These are phyloP conservation scores for Lycaena phlaeas DNA, from an alignment of 2,888 invertebrate genomes.

Conservation along the genomic window DNA sequence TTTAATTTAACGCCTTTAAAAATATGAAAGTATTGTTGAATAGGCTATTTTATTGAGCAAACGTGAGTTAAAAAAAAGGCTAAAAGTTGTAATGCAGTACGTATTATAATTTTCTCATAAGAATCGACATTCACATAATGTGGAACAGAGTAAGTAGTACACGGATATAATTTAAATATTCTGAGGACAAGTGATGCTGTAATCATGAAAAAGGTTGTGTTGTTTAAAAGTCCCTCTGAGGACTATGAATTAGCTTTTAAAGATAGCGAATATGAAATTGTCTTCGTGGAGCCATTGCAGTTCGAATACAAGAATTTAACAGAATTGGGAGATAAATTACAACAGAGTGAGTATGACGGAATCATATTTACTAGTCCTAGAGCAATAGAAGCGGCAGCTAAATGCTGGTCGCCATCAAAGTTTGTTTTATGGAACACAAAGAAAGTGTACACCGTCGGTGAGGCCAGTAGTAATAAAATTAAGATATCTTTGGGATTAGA, in stretches of 20 bases:
- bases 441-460: conserved; percentile 50
- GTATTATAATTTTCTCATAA: too few relatives aligned
- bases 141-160: conserved; percentile 1
- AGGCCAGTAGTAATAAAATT: conserved; percentile 38
- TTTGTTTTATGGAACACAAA: conserved; percentile 45
- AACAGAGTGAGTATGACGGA: conserved; percentile 34
- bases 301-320: conserved; percentile 36
- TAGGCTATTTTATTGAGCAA: too few relatives aligned
- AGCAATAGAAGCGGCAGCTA: conserved; percentile 48
- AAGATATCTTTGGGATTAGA: conserved; percentile 44
- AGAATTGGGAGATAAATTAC: conserved; percentile 33
- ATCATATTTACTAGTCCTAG: conserved; percentile 52
- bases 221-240: conserved; percentile 55
- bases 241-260: conserved; percentile 48
- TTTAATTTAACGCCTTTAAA: too few relatives aligned
- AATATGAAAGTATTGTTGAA: too few relatives aligned
- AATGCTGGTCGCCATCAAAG: conserved; percentile 50
- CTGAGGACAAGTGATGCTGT: conserved; percentile 8
- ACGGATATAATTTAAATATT: conserved; percentile 1
- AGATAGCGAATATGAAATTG: conserved; percentile 36
- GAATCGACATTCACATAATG: not conserved
- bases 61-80: too few relatives aligned
- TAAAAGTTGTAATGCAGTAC: too few relatives aligned
- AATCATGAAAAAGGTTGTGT: conserved; percentile 50
- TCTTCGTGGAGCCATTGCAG: conserved; percentile 56